A percentile compares a stretch with the other conserved stretches of the same genome.
Evolutionary conservation across 1,140 invertebrate species (phyloP).

Genomic region (Paraescarpia echinospica): DNA sequence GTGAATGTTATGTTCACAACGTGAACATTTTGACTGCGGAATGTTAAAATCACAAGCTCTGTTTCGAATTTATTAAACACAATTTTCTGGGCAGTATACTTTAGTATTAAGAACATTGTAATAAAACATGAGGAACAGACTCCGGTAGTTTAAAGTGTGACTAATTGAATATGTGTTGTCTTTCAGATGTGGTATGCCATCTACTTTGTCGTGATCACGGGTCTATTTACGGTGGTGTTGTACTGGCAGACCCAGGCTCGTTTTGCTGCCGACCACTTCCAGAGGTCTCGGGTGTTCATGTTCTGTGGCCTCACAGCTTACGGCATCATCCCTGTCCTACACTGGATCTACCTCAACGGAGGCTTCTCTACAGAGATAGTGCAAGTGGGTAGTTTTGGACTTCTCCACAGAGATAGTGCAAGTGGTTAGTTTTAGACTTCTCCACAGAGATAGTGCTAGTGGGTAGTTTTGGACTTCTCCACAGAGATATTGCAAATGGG

Average conservation of each 20-base stretch:
- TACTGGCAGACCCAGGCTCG: constrained; percentile 67
- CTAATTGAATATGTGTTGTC: constrained; percentile 19
- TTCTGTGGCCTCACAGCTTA: constrained; percentile 86
- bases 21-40: no score
- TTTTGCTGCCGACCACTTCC: constrained; percentile 53
- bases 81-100: no score
- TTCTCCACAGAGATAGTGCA: no score
- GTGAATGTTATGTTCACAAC: no score
- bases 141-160: not conserved
- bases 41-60: no score
- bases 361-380: constrained; percentile 83
- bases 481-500: no score
- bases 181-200: constrained; percentile 78
- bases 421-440: no score
- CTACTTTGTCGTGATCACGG: constrained; percentile 75
- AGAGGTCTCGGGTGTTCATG: constrained; percentile 66
- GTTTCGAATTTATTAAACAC: no score
- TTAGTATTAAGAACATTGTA: no score
- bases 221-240: constrained; percentile 47
- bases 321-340: constrained; percentile 85
- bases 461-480: no score
- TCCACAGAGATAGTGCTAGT: no score
- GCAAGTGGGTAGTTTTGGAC: constrained; percentile 65
- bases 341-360: constrained; percentile 88
- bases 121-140: no score